Evolutionary conservation across 2,888 invertebrate genomes (phyloP), one percentile per base, ranked within the genome.

Genomic region (Ellobium chinense): DNA sequence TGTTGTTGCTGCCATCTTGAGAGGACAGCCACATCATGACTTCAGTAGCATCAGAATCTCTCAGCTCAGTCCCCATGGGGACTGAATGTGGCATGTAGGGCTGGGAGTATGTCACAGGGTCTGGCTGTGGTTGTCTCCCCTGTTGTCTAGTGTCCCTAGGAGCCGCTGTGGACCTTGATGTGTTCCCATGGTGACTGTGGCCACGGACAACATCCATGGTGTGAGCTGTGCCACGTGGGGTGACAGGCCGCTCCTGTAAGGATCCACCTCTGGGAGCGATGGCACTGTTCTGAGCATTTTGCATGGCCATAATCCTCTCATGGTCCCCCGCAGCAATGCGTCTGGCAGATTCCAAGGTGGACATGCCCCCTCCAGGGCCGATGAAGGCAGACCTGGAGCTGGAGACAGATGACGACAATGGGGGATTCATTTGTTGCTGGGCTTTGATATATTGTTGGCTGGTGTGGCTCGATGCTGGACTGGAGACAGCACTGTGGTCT

Each of bases 251-350:
- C 7, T 78, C 78, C 21, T 72, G 70, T 24, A 54, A 31, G 1
- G 78, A 65, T 12, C 63, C 70, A 0, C 39, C 60, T 60, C 68
- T 58, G 21, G 34, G 9, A 18, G 14, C 37, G 54, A 65, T 12
- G n/a, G 5, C 54, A 24, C 27, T 34, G 27, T 66, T 62, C 24
- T 68, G 68, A 1, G 68, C 58, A 54, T 69, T 77, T 29, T 78
- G 80, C n/a, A 68, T 1, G 37, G 80, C 80, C 46, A 73, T 54
- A 29, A 80, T 74, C 34, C 80, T 60, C 18, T 80, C 74, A 29
- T 39, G 80, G 24, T 80, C 80, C 9, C 80, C 80, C 18, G 80
- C 80, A 18, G 80, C 80, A 24, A 80, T 80, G 9, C 80, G 34
- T 24, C 80, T 62, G 7, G 80, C 80, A 5, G 74, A 74, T 27